Conservation (phyloP, 2,797 vertebrate genomes). For the Enteromius argenteus region DNA sequence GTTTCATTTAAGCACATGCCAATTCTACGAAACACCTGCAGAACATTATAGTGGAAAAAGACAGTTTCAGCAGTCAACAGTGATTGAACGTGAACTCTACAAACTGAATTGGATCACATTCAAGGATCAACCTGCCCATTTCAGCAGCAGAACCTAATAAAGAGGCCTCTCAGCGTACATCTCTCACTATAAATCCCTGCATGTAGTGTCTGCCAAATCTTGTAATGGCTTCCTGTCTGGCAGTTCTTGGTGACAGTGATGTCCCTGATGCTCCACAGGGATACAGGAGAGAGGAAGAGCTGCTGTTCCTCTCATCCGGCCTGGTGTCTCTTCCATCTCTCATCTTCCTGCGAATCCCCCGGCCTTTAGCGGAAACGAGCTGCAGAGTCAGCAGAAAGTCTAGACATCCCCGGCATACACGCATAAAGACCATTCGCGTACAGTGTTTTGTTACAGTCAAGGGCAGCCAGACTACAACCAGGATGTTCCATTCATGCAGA, state of each 20-base stretch:
- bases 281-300: slow-evolving; percentile 54
- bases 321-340: slow-evolving; percentile 37
- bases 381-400: slow-evolving; percentile 58
- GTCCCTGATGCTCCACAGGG: slow-evolving; percentile 40
- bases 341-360: slow-evolving; percentile 47
- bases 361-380: slow-evolving; percentile 21
- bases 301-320: slow-evolving; percentile 56
- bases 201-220: slow-evolving; percentile 19
- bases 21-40: not conserved
- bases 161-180: not conserved
- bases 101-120: slow-evolving; percentile 6
- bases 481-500: slow-evolving; percentile 44
- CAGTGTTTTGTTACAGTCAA: slow-evolving; percentile 20
- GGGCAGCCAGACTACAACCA: slow-evolving; percentile 20
- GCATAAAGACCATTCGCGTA: slow-evolving; percentile 17
- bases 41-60: not conserved
- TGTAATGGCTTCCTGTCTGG: slow-evolving; percentile 58
- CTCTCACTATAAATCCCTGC: not conserved
- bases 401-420: slow-evolving; percentile 14
- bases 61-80: slow-evolving; percentile 10
- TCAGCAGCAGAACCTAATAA: slow-evolving; percentile 31
- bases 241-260: slow-evolving; percentile 55
- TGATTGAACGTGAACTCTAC: slow-evolving; percentile 35
- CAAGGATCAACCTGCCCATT: not conserved
- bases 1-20: not conserved